Evolutionary conservation across 2,797 vertebrate genomes (phyloP).

Genomic region (Oryzias sinensis): DNA sequence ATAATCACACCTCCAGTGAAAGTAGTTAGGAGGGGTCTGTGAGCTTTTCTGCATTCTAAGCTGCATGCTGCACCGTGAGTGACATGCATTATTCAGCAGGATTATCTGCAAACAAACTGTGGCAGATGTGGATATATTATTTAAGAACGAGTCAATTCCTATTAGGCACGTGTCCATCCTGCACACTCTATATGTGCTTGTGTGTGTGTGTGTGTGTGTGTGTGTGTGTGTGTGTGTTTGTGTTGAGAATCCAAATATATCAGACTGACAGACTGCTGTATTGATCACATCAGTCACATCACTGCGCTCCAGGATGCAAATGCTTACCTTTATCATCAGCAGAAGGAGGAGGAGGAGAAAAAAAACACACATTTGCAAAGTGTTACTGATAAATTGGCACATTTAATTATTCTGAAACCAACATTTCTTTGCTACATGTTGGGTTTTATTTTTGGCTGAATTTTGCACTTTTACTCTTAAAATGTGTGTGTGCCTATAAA

Average conservation of each 20-base stretch:
- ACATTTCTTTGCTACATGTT: too few species aligned
- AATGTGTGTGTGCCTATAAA: too few species aligned
- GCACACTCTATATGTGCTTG: slow-evolving; percentile 19
- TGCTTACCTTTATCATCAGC: slow-evolving; percentile 13
- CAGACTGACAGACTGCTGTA: slow-evolving; percentile 35
- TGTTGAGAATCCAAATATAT: slow-evolving; percentile 33
- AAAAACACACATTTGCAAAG: too few species aligned
- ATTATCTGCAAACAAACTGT: slow-evolving; percentile 71
- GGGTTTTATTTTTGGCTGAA: too few species aligned
- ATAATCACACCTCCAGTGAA: too few species aligned
- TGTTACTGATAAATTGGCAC: too few species aligned
- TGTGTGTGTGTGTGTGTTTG: slow-evolving; percentile 12
- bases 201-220: slow-evolving; percentile 17
- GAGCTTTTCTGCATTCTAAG: slow-evolving; percentile 6
- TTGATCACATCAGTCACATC: slow-evolving; percentile 41
- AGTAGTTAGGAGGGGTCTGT: not conserved
- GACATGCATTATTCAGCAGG: slow-evolving; percentile 57
- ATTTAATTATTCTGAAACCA: too few species aligned
- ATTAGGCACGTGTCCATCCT: slow-evolving; percentile 66
- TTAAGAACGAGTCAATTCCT: slow-evolving; percentile 71
- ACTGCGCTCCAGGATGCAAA: slow-evolving; percentile 11
- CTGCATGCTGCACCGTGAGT: slow-evolving; percentile 24
- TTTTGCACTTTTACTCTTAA: too few species aligned
- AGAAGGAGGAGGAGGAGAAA: not conserved
- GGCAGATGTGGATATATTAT: slow-evolving; percentile 76